Percentiles rank a stretch among this genome's conserved stretches.
phyloP scores from a whole-genome alignment of 2,797 vertebrate genomes.

The Pristis pectinata region DNA sequence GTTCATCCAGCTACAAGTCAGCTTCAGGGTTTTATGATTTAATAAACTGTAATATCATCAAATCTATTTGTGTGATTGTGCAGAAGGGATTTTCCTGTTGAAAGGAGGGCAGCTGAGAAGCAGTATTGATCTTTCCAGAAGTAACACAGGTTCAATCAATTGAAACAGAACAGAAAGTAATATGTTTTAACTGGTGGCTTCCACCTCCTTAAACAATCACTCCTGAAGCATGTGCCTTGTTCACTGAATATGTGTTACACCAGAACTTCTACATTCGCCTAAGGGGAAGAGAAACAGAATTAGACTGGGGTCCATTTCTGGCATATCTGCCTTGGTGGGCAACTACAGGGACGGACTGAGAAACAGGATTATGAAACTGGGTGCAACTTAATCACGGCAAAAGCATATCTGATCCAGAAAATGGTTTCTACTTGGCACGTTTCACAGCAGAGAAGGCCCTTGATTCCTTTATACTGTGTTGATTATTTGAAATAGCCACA shows the following conservation, averaged over 20 bases:
- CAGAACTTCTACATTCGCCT: neutral
- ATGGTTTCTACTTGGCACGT: no score
- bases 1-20: neutral
- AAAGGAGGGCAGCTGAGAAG: no score
- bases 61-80: neutral
- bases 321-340: neutral
- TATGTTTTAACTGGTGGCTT: neutral
- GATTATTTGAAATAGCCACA: neutral
- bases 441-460: neutral
- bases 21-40: constrained; percentile 3
- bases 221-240: neutral
- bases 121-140: neutral
- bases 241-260: neutral
- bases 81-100: neutral
- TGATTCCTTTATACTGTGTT: neutral
- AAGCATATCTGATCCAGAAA: no score
- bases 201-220: neutral
- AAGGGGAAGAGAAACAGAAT: neutral
- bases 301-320: neutral
- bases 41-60: constrained; percentile 14
- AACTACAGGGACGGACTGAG: neutral
- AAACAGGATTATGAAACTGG: no score
- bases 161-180: neutral
- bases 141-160: neutral
- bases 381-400: no score